These are phyloP conservation scores for Galaxias olidus DNA, from an alignment of 2,797 vertebrate genomes.

Conservation along the genomic window DNA sequence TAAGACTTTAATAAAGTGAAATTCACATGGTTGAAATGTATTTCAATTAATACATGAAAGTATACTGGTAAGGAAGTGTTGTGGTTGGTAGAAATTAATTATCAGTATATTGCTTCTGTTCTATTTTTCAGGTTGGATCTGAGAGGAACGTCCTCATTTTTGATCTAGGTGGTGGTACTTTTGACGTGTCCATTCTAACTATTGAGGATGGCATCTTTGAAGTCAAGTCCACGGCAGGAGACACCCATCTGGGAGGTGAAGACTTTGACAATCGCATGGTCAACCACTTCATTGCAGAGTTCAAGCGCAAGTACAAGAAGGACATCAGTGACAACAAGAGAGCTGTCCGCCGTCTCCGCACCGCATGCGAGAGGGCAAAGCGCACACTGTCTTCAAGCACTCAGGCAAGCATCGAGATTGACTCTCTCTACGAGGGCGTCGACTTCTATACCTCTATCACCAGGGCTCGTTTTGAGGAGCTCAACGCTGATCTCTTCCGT, in stretches of 20 bases:
- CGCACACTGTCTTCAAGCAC: conserved; percentile 82
- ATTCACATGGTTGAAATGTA: too few species aligned
- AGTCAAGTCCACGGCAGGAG: conserved; percentile 86
- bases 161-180: conserved; percentile 87
- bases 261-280: conserved; percentile 88
- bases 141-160: conserved; percentile 89
- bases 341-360: conserved; percentile 82
- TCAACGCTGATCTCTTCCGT: conserved; percentile 86
- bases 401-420: conserved; percentile 82
- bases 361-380: conserved; percentile 81
- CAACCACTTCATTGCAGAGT: conserved; percentile 86
- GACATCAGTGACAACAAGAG: conserved; percentile 88
- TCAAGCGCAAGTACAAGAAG: conserved; percentile 87
- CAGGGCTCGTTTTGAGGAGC: conserved; percentile 86
- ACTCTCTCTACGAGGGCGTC: conserved; percentile 85
- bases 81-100: background rate
- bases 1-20: too few species aligned
- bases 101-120: background rate
- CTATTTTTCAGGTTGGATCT: conserved; percentile 63
- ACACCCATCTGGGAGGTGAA: conserved; percentile 85
- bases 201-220: conserved; percentile 90
- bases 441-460: conserved; percentile 91
- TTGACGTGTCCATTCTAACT: conserved; percentile 87
- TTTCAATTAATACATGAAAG: too few species aligned
- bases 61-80: too few species aligned